phyloP scores from a whole-genome alignment of 2,113 vertebrate species.

The Bufo bufo region DNA sequence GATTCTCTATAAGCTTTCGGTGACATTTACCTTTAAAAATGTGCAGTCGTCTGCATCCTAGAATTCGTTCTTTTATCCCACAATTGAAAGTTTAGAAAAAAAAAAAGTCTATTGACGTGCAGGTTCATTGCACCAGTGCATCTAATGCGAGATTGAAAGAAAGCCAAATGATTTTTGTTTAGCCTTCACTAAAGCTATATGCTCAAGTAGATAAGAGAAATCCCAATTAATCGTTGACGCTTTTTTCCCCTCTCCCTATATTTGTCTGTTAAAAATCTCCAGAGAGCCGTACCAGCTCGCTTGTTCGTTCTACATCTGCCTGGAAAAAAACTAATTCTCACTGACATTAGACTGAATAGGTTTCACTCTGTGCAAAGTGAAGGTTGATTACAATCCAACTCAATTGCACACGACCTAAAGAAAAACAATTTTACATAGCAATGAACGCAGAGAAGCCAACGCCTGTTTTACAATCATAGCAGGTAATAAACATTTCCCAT shows the following conservation, averaged over 20 bases:
- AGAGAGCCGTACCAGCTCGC: slow-evolving; percentile 49
- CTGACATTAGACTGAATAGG: slow-evolving; percentile 66
- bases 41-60: slow-evolving; percentile 13
- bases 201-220: slow-evolving; percentile 55
- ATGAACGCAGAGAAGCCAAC: slow-evolving; percentile 60
- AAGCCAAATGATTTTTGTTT: slow-evolving; percentile 60
- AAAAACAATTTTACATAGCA: slow-evolving; percentile 69
- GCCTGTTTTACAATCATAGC: slow-evolving; percentile 60
- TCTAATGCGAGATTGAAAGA: slow-evolving; percentile 58
- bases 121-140: slow-evolving; percentile 50
- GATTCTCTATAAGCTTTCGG: background rate
- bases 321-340: slow-evolving; percentile 64
- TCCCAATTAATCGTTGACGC: slow-evolving; percentile 60
- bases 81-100: slow-evolving; percentile 17
- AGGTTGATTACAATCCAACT: slow-evolving; percentile 74
- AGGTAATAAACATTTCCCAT: slow-evolving; percentile 70
- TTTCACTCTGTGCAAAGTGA: slow-evolving; percentile 68
- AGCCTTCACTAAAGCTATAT: slow-evolving; percentile 58
- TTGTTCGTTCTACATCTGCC: slow-evolving; percentile 62
- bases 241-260: slow-evolving; percentile 35
- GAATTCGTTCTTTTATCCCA: slow-evolving; percentile 16
- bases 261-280: slow-evolving; percentile 54
- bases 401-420: slow-evolving; percentile 68
- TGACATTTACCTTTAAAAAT: slow-evolving; percentile 39
- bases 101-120: slow-evolving; percentile 38